phyloP scores from a whole-genome alignment of 2,888 invertebrate genomes.

The Macrophya alboannulata region DNA sequence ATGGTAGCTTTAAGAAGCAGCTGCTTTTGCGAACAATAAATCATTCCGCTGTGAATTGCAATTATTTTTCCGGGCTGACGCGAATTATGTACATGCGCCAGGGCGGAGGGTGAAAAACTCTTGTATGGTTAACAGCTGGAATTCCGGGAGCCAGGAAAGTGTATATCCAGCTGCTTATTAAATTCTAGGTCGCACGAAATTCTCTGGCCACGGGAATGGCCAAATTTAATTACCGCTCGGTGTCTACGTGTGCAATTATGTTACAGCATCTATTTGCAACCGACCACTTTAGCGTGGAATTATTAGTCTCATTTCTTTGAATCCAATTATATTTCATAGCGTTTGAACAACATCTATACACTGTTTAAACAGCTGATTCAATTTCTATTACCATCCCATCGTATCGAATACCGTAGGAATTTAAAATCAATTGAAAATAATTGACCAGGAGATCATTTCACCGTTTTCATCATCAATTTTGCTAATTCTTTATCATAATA shows the following conservation, averaged over 20 bases:
- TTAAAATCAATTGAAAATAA: no score
- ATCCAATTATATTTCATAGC: not conserved
- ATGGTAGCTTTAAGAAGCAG: not conserved
- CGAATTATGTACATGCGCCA: not conserved
- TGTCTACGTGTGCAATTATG: not conserved
- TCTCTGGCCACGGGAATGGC: slow-evolving; percentile 29
- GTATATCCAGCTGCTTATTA: slow-evolving; percentile 44
- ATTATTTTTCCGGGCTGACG: slow-evolving; percentile 15
- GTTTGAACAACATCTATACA: not conserved
- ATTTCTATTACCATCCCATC: not conserved
- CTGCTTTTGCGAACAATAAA: not conserved
- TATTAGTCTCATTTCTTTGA: slow-evolving; percentile 19
- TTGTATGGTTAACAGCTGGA: slow-evolving; percentile 31
- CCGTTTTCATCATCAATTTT: no score
- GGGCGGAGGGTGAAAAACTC: not conserved
- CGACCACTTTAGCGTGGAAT: slow-evolving; percentile 24
- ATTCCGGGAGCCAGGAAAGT: slow-evolving; percentile 33
- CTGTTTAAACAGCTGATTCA: not conserved
- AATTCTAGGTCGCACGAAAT: slow-evolving; percentile 50
- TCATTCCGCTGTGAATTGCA: slow-evolving; percentile 11
- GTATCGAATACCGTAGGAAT: not conserved
- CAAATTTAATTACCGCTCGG: slow-evolving; percentile 44
- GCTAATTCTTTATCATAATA: not conserved
- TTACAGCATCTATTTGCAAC: not conserved
- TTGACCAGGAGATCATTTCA: no score